phyloP scores from a whole-genome alignment of 2,888 invertebrate genomes.

The Danaus chrysippus region DNA sequence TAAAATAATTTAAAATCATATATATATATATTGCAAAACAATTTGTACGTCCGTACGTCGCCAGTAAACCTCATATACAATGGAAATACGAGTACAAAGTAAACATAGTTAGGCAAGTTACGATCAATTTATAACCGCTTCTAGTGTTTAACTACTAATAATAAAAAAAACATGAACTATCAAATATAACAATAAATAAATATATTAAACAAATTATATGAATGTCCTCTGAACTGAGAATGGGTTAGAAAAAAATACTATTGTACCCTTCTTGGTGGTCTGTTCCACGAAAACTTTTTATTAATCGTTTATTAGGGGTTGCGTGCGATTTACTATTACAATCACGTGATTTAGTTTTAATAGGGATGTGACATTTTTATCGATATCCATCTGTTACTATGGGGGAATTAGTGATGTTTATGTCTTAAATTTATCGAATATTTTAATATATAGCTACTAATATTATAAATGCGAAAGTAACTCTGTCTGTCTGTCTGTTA shows the following conservation, averaged over 20 bases:
- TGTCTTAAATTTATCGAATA: not conserved
- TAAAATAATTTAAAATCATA: no score
- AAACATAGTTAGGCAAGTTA: no score
- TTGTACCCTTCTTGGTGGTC: constrained; percentile 71
- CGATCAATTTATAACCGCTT: no score
- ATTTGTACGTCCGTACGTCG: no score
- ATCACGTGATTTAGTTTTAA: constrained; percentile 69
- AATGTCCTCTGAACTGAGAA: constrained; percentile 27
- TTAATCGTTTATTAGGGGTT: constrained; percentile 40
- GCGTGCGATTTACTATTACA: constrained; percentile 55
- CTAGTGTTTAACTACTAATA: no score
- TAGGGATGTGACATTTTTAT: constrained; percentile 65
- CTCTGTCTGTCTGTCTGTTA: no score
- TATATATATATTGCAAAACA: no score
- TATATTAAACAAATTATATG: constrained; percentile 23
- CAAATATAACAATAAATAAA: constrained; percentile 11
- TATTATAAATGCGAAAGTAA: no score
- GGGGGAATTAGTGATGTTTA: not conserved
- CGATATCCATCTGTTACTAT: constrained; percentile 61
- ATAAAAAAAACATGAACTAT: no score
- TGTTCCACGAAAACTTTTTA: constrained; percentile 66
- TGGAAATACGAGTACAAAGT: no score
- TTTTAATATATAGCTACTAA: no score
- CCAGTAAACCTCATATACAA: no score
- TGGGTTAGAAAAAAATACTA: constrained; percentile 34